These are phyloP conservation scores for Odontesthes bonariensis DNA, from an alignment of 2,113 vertebrate species.

Conservation along the genomic window DNA sequence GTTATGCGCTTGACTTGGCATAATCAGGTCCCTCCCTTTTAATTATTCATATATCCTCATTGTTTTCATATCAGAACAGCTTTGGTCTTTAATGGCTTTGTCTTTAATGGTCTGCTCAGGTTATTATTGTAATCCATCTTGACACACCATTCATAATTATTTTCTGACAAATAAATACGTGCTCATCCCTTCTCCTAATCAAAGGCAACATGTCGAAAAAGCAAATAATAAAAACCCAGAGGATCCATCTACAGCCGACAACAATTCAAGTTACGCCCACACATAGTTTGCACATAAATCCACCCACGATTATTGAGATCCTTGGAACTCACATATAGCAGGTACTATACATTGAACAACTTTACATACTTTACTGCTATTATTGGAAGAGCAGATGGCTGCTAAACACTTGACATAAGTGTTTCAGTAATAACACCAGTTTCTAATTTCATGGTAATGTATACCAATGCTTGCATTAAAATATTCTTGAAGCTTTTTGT, in stretches of 20 bases:
- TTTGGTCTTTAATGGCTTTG: slow-evolving; percentile 5
- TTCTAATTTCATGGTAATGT: no score
- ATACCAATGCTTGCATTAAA: no score
- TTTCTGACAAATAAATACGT: slow-evolving; percentile 6
- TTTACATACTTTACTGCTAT: no score
- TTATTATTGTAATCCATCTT: not conserved
- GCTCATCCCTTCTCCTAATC: not conserved
- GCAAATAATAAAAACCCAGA: not conserved
- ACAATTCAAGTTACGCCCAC: no score
- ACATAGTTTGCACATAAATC: not conserved
- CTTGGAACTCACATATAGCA: not conserved
- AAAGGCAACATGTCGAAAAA: slow-evolving; percentile 5
- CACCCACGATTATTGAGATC: not conserved
- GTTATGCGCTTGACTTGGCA: slow-evolving; percentile 32
- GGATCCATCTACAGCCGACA: not conserved
- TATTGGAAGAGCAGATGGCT: no score
- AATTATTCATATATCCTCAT: slow-evolving; percentile 24
- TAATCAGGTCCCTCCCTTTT: slow-evolving; percentile 29
- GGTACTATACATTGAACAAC: no score
- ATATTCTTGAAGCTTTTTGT: no score
- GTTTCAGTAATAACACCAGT: no score
- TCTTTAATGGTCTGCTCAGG: slow-evolving; percentile 16
- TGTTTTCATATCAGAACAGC: slow-evolving; percentile 37
- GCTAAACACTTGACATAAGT: no score
- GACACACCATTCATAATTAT: slow-evolving; percentile 1